phyloP scores from a whole-genome alignment of 2,797 vertebrate genomes.

The Decapterus maruadsi region DNA sequence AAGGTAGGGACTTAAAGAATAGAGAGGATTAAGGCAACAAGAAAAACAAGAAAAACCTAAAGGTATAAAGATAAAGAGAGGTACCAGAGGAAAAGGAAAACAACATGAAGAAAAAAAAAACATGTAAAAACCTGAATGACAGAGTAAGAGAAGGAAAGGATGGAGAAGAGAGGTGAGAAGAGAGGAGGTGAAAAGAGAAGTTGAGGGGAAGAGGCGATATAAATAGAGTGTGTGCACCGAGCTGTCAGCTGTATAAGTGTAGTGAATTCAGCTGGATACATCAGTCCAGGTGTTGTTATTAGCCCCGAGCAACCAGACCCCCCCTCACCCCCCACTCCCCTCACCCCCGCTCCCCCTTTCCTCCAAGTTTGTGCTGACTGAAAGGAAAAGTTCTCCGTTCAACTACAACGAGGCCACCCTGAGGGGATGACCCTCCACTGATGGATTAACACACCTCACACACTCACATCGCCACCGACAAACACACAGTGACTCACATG shows the following conservation, averaged over 20 bases:
- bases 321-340: neutral
- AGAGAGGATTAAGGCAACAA: neutral
- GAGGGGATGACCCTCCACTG: slow-evolving; percentile 34
- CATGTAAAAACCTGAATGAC: too few relatives aligned
- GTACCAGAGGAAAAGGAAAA: neutral
- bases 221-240: slow-evolving; percentile 30
- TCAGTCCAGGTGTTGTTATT: slow-evolving; percentile 55
- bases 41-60: neutral
- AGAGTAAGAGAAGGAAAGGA: neutral
- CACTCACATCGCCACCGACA: slow-evolving; percentile 10
- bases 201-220: neutral
- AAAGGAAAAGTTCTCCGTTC: slow-evolving; percentile 56
- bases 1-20: neutral
- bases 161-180: neutral
- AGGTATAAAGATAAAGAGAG: neutral
- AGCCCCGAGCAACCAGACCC: slow-evolving; percentile 35
- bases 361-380: slow-evolving; percentile 46
- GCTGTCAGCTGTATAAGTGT: slow-evolving; percentile 24
- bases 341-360: neutral
- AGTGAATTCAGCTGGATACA: slow-evolving; percentile 43
- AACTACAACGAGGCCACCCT: slow-evolving; percentile 42
- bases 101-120: neutral
- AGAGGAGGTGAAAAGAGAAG: neutral
- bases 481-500: neutral
- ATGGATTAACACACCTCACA: slow-evolving; percentile 44